Evolutionary conservation across 2,797 vertebrate genomes (phyloP).

Genomic region (Brachymystax lenok): DNA sequence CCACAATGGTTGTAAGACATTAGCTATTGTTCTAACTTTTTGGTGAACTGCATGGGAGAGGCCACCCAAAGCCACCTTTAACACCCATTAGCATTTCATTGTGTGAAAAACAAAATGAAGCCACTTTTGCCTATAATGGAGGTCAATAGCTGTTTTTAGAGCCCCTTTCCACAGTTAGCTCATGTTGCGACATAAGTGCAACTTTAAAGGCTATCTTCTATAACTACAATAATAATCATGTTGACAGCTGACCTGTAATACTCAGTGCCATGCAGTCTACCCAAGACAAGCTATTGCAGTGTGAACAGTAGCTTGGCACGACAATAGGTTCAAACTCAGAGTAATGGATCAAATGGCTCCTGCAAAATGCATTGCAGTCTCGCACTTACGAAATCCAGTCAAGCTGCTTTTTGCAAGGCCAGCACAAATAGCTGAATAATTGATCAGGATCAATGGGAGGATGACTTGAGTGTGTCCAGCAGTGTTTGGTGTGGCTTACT

Average conservation of each 20-base stretch:
- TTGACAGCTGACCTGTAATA: constrained; percentile 66
- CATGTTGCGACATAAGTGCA: background rate
- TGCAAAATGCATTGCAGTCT: constrained; percentile 68
- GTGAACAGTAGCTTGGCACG: constrained; percentile 43
- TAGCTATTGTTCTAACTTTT: too few relatives aligned
- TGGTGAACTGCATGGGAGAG: too few relatives aligned
- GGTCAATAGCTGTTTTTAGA: background rate
- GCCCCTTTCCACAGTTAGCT: background rate
- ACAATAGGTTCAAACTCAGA: constrained; percentile 43
- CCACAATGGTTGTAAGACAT: too few relatives aligned
- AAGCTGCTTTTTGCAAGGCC: constrained; percentile 56
- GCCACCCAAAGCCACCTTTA: too few relatives aligned
- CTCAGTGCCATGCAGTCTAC: constrained; percentile 24
- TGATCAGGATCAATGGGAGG: constrained; percentile 62
- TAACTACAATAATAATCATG: background rate
- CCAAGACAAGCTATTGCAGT: constrained; percentile 30
- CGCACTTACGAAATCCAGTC: constrained; percentile 50
- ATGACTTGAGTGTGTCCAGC: constrained; percentile 57
- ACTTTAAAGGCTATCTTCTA: background rate
- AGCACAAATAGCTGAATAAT: constrained; percentile 68
- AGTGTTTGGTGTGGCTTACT: constrained; percentile 52
- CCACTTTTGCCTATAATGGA: background rate
- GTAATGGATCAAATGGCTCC: constrained; percentile 39
- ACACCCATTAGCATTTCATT: too few relatives aligned
- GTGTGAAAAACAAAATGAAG: background rate